Conservation (phyloP, 2,888 invertebrate species). For the Nineta flava region DNA sequence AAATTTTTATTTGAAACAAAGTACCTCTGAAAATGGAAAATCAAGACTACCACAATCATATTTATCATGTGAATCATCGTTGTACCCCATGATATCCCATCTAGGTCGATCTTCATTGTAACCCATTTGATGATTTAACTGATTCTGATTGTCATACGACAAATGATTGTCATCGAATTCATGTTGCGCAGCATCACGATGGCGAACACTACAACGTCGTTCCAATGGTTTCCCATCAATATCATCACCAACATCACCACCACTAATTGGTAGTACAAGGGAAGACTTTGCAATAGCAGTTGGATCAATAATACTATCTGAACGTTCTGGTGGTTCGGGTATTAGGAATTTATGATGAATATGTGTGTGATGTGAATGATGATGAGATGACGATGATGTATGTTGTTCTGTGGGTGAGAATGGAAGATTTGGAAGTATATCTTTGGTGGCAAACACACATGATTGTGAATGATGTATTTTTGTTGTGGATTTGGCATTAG, state of each 20-base stretch:
- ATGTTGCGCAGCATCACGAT: conserved; percentile 26
- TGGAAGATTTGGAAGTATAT: not conserved
- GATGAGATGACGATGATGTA: conserved; percentile 11
- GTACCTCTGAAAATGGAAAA: conserved; percentile 30
- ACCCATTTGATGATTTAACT: conserved; percentile 25
- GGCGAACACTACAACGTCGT: conserved; percentile 32
- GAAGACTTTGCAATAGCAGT: conserved; percentile 27
- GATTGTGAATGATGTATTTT: conserved; percentile 8
- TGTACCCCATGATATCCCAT: conserved; percentile 21
- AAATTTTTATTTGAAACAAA: not conserved
- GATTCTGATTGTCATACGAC: conserved; percentile 7
- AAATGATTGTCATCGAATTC: not conserved
- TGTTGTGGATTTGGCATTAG: conserved; percentile 1
- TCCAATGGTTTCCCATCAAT: conserved; percentile 19
- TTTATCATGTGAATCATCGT: conserved; percentile 20
- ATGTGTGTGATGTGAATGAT: conserved; percentile 10
- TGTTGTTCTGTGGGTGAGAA: conserved; percentile 13
- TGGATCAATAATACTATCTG: not conserved
- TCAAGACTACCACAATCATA: conserved; percentile 27
- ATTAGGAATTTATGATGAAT: conserved; percentile 19
- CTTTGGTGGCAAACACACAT: conserved; percentile 4
- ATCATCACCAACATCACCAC: conserved; percentile 30
- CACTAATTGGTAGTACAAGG: conserved; percentile 35
- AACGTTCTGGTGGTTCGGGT: conserved; percentile 15
- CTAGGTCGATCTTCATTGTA: conserved; percentile 27